Percentiles rank a stretch among this genome's conserved stretches.
Conservation (phyloP, 2,797 vertebrate species). For the Cottoperca gobio region DNA sequence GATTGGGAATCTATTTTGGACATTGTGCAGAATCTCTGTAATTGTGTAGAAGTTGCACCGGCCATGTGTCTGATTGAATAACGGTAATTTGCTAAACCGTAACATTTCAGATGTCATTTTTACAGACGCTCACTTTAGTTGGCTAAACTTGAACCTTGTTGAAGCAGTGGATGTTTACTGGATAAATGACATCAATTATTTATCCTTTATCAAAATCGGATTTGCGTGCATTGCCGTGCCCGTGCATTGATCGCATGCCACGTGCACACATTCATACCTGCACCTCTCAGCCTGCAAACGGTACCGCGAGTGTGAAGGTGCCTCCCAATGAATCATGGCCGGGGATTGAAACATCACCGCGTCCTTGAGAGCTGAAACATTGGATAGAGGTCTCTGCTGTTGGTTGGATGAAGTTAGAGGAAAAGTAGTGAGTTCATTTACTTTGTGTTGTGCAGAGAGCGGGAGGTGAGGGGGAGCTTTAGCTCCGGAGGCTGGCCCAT, state of each 20-base stretch:
- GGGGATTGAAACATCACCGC: conserved; percentile 46
- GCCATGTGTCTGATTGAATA: background rate
- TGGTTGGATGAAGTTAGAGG: conserved; percentile 77
- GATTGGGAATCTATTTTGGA: too few relatives aligned
- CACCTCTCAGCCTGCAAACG: conserved; percentile 33
- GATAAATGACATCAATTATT: background rate
- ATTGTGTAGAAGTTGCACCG: background rate
- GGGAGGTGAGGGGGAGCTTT: conserved; percentile 52
- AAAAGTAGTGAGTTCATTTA: conserved; percentile 79
- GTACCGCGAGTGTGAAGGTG: background rate
- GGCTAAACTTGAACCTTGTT: background rate
- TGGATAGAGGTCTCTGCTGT: conserved; percentile 44
- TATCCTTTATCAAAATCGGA: background rate
- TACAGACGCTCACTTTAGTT: background rate
- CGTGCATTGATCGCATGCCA: background rate
- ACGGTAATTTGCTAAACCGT: background rate
- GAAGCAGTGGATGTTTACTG: background rate
- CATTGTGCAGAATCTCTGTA: background rate
- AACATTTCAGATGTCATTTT: background rate
- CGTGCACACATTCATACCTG: conserved; percentile 21
- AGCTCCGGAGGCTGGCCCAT: conserved; percentile 69
- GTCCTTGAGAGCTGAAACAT: conserved; percentile 72
- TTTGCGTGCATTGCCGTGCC: background rate
- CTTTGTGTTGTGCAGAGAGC: conserved; percentile 70
- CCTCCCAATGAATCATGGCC: conserved; percentile 58